Evolutionary conservation across 2,113 vertebrate genomes (phyloP), one percentile per base, ranked within the genome.

Genomic region (Charadrius vociferus): DNA sequence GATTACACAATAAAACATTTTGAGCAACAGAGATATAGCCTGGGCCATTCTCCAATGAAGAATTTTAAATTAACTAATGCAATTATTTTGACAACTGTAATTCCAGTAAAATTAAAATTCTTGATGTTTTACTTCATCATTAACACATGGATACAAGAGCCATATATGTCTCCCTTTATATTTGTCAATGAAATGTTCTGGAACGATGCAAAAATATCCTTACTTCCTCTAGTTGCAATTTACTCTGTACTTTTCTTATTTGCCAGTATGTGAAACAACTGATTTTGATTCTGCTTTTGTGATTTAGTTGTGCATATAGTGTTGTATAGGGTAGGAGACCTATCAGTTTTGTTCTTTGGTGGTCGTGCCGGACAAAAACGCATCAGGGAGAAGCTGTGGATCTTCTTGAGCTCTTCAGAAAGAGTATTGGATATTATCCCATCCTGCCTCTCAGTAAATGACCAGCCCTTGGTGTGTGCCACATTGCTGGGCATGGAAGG

Each of bases 21-120:
- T 96, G 91, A 96, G 95, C 37, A 91, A 96, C 80, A 91, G 92
- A 97, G 96, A 97, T 96, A 97, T 53, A 97, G 89, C 49, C 68
- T 88, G 92, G 88, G 87, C 95, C 80, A 92, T 97, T 96, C 88
- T 97, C 91, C 87, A 97, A 55, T 92, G 95, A 97, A 81, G 88
- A 96, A 97, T 95, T 97, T 96, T 90, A 97, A 97, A 96, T 98
- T 97, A 95, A 96, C 56, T 96, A 97, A 95, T 96, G 93, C 81
- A 97, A 66, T 96, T 97, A 95, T 97, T 98, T 96, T 97, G 96
- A 95, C 91, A 97, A 97, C 91, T 92, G 82, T 89, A 97, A 95
- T 97, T 95, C 85, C 87, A 93, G 80, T 93, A 95, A 96, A 97
- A 98, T 97, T 97, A 90, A 96, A 96, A 93, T 97, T 96, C 92